phyloP scores from a whole-genome alignment of 2,113 vertebrate genomes.

The Cyprinus carpio region DNA sequence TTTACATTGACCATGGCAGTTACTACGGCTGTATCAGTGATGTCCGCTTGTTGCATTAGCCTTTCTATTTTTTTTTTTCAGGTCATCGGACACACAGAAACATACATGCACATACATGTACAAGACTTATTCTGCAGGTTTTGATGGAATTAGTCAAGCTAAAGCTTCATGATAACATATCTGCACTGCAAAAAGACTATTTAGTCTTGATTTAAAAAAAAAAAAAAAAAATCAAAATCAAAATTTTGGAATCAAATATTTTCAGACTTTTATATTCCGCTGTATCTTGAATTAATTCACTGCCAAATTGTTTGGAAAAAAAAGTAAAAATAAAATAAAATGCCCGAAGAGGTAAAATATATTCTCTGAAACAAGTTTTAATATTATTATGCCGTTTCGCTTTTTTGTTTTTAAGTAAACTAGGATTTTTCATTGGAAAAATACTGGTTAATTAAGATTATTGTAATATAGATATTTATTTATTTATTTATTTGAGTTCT shows the following conservation, averaged over 20 bases:
- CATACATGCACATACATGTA: slow-evolving; percentile 26
- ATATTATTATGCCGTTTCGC: neutral
- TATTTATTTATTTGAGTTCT: too few relatives aligned
- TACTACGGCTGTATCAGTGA: neutral
- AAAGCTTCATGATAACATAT: too few relatives aligned
- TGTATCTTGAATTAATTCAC: neutral
- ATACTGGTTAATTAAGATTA: too few relatives aligned
- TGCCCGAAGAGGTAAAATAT: neutral
- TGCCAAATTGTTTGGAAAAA: neutral
- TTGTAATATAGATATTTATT: too few relatives aligned
- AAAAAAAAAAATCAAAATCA: neutral
- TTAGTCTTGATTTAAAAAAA: neutral
- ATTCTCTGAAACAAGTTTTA: neutral
- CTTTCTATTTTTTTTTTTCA: slow-evolving; percentile 10
- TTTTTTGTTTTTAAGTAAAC: neutral
- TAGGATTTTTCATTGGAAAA: too few relatives aligned
- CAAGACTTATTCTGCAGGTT: slow-evolving; percentile 11
- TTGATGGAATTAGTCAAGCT: neutral
- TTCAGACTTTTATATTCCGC: neutral
- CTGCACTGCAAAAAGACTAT: neutral
- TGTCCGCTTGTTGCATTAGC: neutral
- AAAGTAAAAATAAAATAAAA: too few relatives aligned
- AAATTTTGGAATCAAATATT: neutral
- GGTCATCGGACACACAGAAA: neutral
- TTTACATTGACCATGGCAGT: slow-evolving; percentile 27